Conservation (phyloP, 1,140 invertebrate genomes). For the Magallana ariakensis region DNA sequence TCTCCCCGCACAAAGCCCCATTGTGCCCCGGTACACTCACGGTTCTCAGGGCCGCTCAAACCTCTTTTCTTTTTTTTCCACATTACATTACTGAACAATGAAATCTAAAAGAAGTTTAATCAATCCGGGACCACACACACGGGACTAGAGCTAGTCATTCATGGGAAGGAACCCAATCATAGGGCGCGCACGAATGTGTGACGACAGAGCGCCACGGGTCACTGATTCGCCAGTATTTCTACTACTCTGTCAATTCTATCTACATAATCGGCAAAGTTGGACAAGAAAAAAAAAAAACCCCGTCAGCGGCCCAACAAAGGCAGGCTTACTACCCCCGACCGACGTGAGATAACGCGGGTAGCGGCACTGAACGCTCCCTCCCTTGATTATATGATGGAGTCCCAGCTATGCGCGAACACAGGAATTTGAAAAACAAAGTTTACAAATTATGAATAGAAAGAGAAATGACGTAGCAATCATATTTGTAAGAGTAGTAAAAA, state of each 20-base stretch:
- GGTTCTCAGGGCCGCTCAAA: constrained; percentile 1
- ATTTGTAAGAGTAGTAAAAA: too few species aligned
- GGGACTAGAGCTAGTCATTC: background rate
- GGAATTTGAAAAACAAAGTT: too few species aligned
- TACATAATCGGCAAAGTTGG: constrained; percentile 30
- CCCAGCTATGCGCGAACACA: too few species aligned
- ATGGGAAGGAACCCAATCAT: constrained; percentile 2
- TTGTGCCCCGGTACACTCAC: constrained; percentile 19
- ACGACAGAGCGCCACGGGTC: background rate
- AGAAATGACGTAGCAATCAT: too few species aligned
- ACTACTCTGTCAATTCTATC: constrained; percentile 10
- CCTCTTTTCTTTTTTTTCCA: constrained; percentile 9
- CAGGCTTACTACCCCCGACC: background rate
- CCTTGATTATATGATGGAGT: background rate
- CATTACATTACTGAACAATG: constrained; percentile 36
- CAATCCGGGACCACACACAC: constrained; percentile 8
- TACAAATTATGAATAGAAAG: too few species aligned
- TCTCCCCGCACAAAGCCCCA: background rate
- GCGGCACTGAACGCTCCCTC: background rate
- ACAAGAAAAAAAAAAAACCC: background rate
- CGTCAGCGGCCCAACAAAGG: background rate
- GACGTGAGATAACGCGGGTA: background rate
- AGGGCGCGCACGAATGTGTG: background rate
- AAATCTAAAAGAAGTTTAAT: constrained; percentile 37
- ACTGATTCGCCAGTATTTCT: background rate